Base-by-base conservation (phyloP, 1,140 invertebrate species). In the Drosophila murphyi region DNA sequence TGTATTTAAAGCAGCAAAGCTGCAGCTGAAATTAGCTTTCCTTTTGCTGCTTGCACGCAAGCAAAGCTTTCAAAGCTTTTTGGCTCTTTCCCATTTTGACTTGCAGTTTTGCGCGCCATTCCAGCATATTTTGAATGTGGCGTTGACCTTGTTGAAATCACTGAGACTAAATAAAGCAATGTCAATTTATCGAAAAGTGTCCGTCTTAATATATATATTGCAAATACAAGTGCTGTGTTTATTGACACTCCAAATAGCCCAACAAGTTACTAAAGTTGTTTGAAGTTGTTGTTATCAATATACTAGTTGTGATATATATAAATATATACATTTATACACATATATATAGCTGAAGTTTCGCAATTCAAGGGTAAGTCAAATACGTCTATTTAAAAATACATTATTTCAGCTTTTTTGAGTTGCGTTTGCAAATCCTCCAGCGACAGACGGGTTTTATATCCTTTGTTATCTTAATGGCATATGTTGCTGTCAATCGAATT, bases 11-110 rank as follows among this genome's bases (percentile, higher is more conserved):
- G 50, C 28, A 56, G 39, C 50, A 74, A 82, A 73, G 74, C 74
- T 82, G 74, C 50, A 61, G 54, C 31, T 35, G 56, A 28, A 39
- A 32, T 64, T 72, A 73, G 82, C 78, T 86, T 74, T 63, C n/a
- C 43, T 29, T 52, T 41, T 34, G 20, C 7, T 43, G 12, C 39
- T n/a, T 70, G 68, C 39, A 50, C 37, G 41, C 0, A 10, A 48
- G 3, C 10, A 43, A 67, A 85, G 82, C 78, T 74, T 4, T 0
- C 4, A 28, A 73, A 85, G 81, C 78, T 83, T 48, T 35, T 28
- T 3, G 2, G 20, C 12, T 8, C 39, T 3, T 6, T 35, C 2
- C 5, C 20, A 32, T 29, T 2, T 31, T 29, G n/a, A 34, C 4
- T 20, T 82, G 74, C 74, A 82, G 34, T 65, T 74, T 65, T 47